Evolutionary conservation across 2,797 vertebrate genomes (phyloP).

Genomic region (Catostomus latipinnis): DNA sequence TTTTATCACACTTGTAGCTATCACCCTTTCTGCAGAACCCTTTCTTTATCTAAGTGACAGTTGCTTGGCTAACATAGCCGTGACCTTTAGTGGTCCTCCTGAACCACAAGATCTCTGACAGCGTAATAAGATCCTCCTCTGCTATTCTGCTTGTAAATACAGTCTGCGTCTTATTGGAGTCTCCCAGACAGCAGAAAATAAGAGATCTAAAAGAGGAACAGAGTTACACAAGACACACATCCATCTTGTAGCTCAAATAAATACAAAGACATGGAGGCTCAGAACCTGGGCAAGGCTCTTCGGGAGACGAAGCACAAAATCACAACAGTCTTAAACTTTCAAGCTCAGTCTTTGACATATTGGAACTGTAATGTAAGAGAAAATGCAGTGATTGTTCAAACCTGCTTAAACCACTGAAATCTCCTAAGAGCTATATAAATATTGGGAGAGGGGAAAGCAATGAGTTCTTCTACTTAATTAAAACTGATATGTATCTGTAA

Average conservation of each 20-base stretch:
- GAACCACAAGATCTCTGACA: constrained; percentile 38
- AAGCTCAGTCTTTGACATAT: neutral
- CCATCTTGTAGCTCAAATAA: constrained; percentile 26
- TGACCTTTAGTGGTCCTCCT: constrained; percentile 32
- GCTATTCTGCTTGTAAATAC: constrained; percentile 55
- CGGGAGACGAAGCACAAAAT: neutral
- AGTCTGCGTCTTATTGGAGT: constrained; percentile 48
- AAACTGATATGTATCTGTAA: constrained; percentile 21
- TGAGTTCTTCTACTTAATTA: neutral
- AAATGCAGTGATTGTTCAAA: neutral
- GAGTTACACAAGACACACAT: constrained; percentile 47
- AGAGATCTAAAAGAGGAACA: constrained; percentile 58
- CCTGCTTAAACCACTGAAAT: constrained; percentile 2
- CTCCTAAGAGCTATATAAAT: neutral
- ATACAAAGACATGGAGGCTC: constrained; percentile 7
- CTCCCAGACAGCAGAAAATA: constrained; percentile 55
- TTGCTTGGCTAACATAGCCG: constrained; percentile 22
- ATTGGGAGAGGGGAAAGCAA: neutral
- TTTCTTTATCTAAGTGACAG: constrained; percentile 19
- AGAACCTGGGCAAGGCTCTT: neutral
- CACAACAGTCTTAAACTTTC: neutral
- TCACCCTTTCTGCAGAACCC: neutral
- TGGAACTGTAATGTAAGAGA: constrained; percentile 8
- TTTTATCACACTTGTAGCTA: constrained; percentile 18
- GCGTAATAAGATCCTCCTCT: constrained; percentile 37